Conservation (phyloP, 2,888 invertebrate species). For the Polymixis flavicincta region DNA sequence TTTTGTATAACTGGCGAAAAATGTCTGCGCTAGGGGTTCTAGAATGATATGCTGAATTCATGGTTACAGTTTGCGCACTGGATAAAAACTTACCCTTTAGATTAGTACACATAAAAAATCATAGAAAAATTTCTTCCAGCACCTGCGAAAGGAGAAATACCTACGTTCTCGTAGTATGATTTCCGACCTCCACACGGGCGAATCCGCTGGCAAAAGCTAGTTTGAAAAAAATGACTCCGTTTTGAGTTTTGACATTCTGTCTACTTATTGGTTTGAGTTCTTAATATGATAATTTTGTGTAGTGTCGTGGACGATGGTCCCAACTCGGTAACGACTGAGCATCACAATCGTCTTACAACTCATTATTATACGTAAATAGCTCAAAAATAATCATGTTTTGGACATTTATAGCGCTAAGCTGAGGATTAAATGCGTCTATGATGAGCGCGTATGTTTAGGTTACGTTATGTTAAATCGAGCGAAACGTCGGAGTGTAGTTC, state of each 20-base stretch:
- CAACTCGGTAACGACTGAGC: slow-evolving; percentile 12
- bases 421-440: slow-evolving; percentile 52
- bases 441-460: slow-evolving; percentile 42
- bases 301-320: neutral
- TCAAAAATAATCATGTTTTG: slow-evolving; percentile 59
- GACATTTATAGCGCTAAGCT: slow-evolving; percentile 61
- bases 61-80: too few relatives aligned
- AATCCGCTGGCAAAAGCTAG: too few relatives aligned
- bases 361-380: slow-evolving; percentile 54
- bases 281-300: neutral
- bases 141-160: too few relatives aligned
- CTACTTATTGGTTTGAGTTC: neutral
- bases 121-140: too few relatives aligned
- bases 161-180: too few relatives aligned
- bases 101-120: too few relatives aligned
- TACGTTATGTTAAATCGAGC: slow-evolving; percentile 27
- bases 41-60: too few relatives aligned
- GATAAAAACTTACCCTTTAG: too few relatives aligned
- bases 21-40: too few relatives aligned
- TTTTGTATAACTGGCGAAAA: too few relatives aligned
- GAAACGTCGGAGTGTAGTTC: neutral
- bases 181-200: too few relatives aligned
- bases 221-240: too few relatives aligned
- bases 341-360: slow-evolving; percentile 41
- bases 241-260: neutral